Percentiles rank a stretch among this genome's conserved stretches.
Conservation (phyloP, 2,888 invertebrate species). For the Cynaeus angustus region DNA sequence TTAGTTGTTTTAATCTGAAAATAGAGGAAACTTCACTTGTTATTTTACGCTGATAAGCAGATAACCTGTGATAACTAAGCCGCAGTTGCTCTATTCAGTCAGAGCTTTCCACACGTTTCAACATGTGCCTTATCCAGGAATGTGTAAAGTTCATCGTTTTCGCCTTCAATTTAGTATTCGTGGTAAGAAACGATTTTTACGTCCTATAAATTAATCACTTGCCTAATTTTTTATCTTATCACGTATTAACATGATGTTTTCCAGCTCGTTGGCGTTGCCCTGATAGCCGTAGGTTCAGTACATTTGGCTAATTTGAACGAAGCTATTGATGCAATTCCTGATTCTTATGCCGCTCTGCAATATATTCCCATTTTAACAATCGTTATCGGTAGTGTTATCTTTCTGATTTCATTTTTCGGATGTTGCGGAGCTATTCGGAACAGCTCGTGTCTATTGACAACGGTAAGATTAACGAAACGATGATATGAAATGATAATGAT, state of each 20-base stretch:
- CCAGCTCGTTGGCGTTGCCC: conserved; percentile 44
- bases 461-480: conserved; percentile 27
- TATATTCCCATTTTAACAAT: conserved; percentile 45
- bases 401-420: conserved; percentile 94
- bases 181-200: conserved; percentile 37
- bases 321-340: conserved; percentile 37
- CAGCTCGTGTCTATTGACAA: conserved; percentile 45
- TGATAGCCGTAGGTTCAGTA: conserved; percentile 36
- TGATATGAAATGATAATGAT: not conserved
- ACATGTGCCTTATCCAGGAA: conserved; percentile 45
- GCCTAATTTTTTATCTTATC: conserved; percentile 7
- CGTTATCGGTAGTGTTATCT: conserved; percentile 83
- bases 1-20: too few relatives aligned
- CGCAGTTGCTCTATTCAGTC: too few relatives aligned
- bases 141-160: conserved; percentile 44
- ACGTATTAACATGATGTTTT: conserved; percentile 1
- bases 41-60: not conserved
- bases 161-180: conserved; percentile 45
- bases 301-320: conserved; percentile 34
- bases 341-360: conserved; percentile 21
- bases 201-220: not conserved
- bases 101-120: not conserved
- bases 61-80: not conserved
- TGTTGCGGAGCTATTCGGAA: conserved; percentile 91
- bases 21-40: not conserved